Conservation (phyloP, 2,888 invertebrate species). For the Criorhina ranunculi region DNA sequence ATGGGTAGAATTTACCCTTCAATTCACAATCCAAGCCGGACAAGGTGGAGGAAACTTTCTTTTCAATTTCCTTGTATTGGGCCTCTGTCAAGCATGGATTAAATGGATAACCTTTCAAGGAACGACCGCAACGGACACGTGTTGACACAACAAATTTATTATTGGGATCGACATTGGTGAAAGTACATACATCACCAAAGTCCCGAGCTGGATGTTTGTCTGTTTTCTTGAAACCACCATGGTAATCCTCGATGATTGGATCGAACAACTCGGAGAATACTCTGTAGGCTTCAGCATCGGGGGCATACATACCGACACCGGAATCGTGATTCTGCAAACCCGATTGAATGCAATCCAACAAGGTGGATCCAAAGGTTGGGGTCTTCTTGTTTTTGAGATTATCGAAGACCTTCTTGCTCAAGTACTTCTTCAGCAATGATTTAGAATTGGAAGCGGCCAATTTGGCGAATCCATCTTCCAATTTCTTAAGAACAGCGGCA, state of each 20-base stretch:
- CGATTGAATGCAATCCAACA: constrained; percentile 97
- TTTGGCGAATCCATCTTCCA: constrained; percentile 96
- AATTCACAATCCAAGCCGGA: constrained; percentile 94
- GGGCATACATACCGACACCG: constrained; percentile 98
- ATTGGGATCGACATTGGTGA: constrained; percentile 96
- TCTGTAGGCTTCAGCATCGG: constrained; percentile 97
- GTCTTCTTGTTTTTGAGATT: constrained; percentile 96
- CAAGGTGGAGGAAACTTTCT: constrained; percentile 92
- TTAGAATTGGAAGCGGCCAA: constrained; percentile 95
- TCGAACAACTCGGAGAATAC: constrained; percentile 97
- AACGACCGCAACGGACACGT: constrained; percentile 98
- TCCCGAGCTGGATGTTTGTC: constrained; percentile 97
- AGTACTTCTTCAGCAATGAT: constrained; percentile 97
- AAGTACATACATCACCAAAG: constrained; percentile 96
- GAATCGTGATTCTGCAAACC: constrained; percentile 99
- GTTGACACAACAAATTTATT: constrained; percentile 97
- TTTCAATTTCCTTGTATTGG: constrained; percentile 99
- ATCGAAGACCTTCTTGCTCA: constrained; percentile 96
- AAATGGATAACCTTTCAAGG: constrained; percentile 97
- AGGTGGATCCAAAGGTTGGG: constrained; percentile 93
- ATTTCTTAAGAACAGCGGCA: constrained; percentile 94
- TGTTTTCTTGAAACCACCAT: constrained; percentile 96
- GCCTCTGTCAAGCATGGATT: constrained; percentile 98
- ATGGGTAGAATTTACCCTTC: constrained; percentile 97
- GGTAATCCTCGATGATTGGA: constrained; percentile 99